Evolutionary conservation across 2,113 vertebrate species (phyloP).

Genomic region (Gallinago paraguaiae): DNA sequence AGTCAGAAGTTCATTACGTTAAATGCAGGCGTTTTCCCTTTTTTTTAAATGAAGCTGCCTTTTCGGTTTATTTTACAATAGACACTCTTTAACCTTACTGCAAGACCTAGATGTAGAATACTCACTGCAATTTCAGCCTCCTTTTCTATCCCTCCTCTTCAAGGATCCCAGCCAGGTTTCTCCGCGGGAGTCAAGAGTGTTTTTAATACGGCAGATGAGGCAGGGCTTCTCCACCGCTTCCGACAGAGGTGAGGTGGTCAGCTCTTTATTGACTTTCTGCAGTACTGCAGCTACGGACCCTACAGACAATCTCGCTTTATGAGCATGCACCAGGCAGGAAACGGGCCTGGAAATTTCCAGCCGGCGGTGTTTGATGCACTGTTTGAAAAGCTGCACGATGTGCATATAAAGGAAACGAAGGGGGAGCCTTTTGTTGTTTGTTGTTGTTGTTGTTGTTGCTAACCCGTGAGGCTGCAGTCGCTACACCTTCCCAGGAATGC

Average conservation of each 20-base stretch:
- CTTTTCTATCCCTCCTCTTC: conserved; percentile 30
- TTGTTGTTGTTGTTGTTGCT: not conserved
- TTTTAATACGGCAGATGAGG: conserved; percentile 63
- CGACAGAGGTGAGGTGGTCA: conserved; percentile 62
- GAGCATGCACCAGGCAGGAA: conserved; percentile 66
- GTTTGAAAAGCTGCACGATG: conserved; percentile 41
- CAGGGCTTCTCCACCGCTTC: conserved; percentile 47
- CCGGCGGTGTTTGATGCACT: conserved; percentile 33
- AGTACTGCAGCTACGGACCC: conserved; percentile 40
- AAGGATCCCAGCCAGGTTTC: conserved; percentile 30
- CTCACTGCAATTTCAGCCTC: conserved; percentile 61
- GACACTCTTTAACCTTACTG: conserved; percentile 23
- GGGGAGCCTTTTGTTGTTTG: not conserved
- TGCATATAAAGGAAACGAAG: conserved; percentile 48
- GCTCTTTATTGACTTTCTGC: conserved; percentile 65
- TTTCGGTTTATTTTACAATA: conserved; percentile 27
- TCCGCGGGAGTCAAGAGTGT: conserved; percentile 25
- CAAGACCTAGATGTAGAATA: conserved; percentile 7
- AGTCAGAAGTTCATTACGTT: conserved; percentile 40
- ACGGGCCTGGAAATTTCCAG: conserved; percentile 64
- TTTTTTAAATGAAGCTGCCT: not conserved
- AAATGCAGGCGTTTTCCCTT: conserved; percentile 1
- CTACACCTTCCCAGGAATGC: not conserved
- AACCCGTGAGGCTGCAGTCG: not conserved
- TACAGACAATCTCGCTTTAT: conserved; percentile 36